Conservation (phyloP, 2,888 invertebrate species). For the Diaprepes abbreviatus region DNA sequence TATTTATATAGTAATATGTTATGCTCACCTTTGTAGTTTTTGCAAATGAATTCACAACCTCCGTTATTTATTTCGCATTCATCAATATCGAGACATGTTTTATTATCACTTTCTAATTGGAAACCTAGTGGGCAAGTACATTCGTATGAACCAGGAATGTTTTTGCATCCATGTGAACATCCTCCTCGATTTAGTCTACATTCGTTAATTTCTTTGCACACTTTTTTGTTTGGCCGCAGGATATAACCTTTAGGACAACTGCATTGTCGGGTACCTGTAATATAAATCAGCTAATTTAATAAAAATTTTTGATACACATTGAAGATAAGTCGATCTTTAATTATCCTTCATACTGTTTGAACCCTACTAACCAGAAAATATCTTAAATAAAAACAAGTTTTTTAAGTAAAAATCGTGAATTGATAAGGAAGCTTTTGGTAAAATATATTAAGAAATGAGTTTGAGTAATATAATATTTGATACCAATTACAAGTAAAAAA, state of each 20-base stretch:
- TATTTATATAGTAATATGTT: no score
- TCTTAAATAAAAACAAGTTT: no score
- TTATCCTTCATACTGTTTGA: not conserved
- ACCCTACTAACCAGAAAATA: no score
- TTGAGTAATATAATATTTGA: no score
- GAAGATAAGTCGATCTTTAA: no score
- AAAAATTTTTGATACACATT: not conserved
- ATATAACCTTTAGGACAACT: constrained; percentile 58
- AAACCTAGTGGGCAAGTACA: constrained; percentile 70
- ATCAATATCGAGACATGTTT: constrained; percentile 64
- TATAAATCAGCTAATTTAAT: no score
- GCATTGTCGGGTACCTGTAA: constrained; percentile 30
- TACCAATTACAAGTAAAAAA: no score
- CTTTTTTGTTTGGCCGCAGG: constrained; percentile 64
- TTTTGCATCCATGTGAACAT: constrained; percentile 75
- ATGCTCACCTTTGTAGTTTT: constrained; percentile 63
- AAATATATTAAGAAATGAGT: no score
- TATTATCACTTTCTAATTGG: constrained; percentile 59
- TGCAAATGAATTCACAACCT: constrained; percentile 68
- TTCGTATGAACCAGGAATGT: constrained; percentile 68
- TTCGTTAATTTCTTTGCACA: constrained; percentile 72
- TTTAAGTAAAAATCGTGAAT: no score
- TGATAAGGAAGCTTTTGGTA: no score
- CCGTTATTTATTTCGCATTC: constrained; percentile 66
- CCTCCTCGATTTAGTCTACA: constrained; percentile 73